phyloP scores from a whole-genome alignment of 2,113 vertebrate species.

The Zootoca vivipara region DNA sequence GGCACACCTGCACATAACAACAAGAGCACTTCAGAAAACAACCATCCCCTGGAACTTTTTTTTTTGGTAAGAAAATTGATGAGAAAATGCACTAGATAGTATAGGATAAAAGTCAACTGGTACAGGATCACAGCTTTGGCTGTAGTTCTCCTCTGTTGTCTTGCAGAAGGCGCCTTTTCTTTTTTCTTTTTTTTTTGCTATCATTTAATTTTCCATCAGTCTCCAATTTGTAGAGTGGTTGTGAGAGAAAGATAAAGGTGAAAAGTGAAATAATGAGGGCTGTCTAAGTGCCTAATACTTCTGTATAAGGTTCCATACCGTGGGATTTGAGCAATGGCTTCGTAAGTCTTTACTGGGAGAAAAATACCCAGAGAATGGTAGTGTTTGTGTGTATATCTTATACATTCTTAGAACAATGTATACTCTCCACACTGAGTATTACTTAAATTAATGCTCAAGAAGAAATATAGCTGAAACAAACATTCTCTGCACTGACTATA shows the following conservation, averaged over 20 bases:
- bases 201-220: background rate
- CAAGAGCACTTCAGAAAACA: too few relatives aligned
- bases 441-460: slow-evolving; percentile 22
- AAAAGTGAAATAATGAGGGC: background rate
- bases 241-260: background rate
- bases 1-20: too few relatives aligned
- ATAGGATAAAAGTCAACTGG: too few relatives aligned
- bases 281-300: background rate
- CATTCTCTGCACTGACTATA: slow-evolving; percentile 44
- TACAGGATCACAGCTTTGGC: too few relatives aligned
- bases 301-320: background rate
- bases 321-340: background rate
- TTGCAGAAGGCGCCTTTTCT: background rate
- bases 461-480: slow-evolving; percentile 29
- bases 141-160: background rate
- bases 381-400: background rate
- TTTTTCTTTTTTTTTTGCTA: too few relatives aligned
- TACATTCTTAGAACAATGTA: background rate
- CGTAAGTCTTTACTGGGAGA: background rate
- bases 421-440: slow-evolving; percentile 16
- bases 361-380: background rate
- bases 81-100: too few relatives aligned
- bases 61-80: too few relatives aligned
- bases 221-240: background rate
- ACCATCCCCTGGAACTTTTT: too few relatives aligned